Base-by-base conservation (phyloP, 2,888 invertebrate genomes). In the Conops quadrifasciatus region DNA sequence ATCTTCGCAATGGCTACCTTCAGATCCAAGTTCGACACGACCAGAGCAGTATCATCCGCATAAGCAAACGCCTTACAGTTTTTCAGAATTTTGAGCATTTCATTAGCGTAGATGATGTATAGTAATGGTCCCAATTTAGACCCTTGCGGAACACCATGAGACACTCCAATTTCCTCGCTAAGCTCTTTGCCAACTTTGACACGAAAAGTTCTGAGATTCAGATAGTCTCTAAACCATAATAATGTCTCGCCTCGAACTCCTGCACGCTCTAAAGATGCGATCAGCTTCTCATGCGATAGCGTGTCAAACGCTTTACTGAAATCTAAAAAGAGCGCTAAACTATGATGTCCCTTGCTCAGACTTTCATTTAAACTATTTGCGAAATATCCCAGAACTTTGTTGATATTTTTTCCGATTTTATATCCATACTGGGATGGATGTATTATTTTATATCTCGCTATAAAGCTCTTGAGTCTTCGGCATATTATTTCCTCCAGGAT, bases 231-330 rank as follows among this genome's bases (percentile, higher is more conserved):
- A 3, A 70, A 21, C 64, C 63, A 70, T 21, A 56, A 53, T 53
- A 63, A 64, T 2, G 16, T 5, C 2, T 28, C 30, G 28, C 70
- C 70, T n/a, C 64, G 62, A 19, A 63, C 43, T 1, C 70, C 70
- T 43, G 28, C 30, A 11, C 13, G 58, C 15, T 63, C 2, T 0
- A 63, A 53, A 13, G 36, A 21, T 43, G 24, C 11, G 2, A 70
- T 19, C 24, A 70, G 19, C 9, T 58, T 71, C 49, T 65, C 49
- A 51, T 67, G 71, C 1, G 24, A 49, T 11, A 66, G 49, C 21
- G 49, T 71, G 51, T 59, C 60, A 30, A 66, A 71, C 0, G 68
- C 68, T 60, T 68, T 68, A 9, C 24, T 60, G n/a, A 68, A 68
- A 19, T 68, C 68, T 16, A 68, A 21, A 49, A 60, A 60, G 2